Evolutionary conservation across 2,797 vertebrate genomes (phyloP).

Genomic region (Anas bahamensis): DNA sequence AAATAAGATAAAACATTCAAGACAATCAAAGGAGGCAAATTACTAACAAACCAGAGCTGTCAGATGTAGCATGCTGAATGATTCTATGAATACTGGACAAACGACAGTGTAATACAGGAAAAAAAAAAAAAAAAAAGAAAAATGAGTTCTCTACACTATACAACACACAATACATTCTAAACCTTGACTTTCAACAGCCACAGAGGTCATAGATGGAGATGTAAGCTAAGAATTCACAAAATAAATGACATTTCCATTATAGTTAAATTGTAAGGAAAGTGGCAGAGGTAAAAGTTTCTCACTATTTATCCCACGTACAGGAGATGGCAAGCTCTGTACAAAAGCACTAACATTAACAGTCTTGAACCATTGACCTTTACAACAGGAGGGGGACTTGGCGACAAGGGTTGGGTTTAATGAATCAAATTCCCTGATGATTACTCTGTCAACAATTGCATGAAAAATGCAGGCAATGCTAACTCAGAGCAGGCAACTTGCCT

Average conservation of each 20-base stretch:
- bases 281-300: neutral
- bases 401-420: neutral
- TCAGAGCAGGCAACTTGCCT: neutral
- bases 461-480: neutral
- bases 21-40: neutral
- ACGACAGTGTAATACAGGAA: neutral
- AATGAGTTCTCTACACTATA: neutral
- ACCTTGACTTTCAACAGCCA: neutral
- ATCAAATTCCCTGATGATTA: neutral
- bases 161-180: neutral
- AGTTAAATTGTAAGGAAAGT: neutral
- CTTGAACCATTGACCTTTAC: neutral
- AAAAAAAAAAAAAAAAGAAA: too few species aligned
- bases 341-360: neutral
- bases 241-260: neutral
- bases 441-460: neutral
- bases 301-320: neutral
- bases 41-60: neutral
- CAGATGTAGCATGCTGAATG: neutral
- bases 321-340: neutral
- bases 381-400: neutral
- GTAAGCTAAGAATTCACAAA: neutral
- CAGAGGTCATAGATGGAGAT: neutral
- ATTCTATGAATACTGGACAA: neutral
- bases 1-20: neutral